Evolutionary conservation across 2,113 vertebrate genomes (phyloP), one percentile per base, ranked within the genome.

Genomic region (Xyliphius kryptos): DNA sequence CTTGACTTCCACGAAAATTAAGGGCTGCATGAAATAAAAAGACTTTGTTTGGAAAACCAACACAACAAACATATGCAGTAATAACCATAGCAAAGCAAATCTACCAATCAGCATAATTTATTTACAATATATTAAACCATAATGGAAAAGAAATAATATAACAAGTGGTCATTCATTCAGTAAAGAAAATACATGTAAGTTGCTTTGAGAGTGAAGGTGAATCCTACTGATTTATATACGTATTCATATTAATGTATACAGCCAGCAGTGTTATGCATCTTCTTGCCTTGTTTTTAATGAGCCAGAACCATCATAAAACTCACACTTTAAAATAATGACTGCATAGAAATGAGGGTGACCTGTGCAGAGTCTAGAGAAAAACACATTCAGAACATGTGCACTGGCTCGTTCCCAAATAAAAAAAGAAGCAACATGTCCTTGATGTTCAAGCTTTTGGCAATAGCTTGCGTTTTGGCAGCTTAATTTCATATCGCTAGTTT

Each of bases 91-190:
- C 37, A 32, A 55, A 72, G 63, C 36, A 66, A 22, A 47, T 73
- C 59, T 76, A 78, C 84, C 86, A 85, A 82, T 81, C 79, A 79
- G 80, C 80, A 77, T 77, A 44, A 72, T 87, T 87, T 88, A 88
- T 88, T 87, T 87, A 88, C 85, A 88, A 85, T 85, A 87, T 82
- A 85, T 84, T 86, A 86, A 88, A 82, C 74, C 79, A 81, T 81
- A 79, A 85, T 82, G 82, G 77, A 85, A 86, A 66, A 32, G 26
- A 86, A 83, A 78, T 76, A 75, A 74, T 82, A 77, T 81, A 77
- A 83, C 80, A 82, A 84, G 79, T 79, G 80, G 80, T 82, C 81
- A 83, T 86, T 80, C 81, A 75, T 83, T 83, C 78, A 76, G 81
- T 80, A 81, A 81, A 76, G 80, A 85, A 82, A 85, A 87, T 82